Percentiles rank a stretch among this genome's conserved stretches.
Conservation (phyloP, 2,888 invertebrate genomes). For the Cerceris ruficornis region DNA sequence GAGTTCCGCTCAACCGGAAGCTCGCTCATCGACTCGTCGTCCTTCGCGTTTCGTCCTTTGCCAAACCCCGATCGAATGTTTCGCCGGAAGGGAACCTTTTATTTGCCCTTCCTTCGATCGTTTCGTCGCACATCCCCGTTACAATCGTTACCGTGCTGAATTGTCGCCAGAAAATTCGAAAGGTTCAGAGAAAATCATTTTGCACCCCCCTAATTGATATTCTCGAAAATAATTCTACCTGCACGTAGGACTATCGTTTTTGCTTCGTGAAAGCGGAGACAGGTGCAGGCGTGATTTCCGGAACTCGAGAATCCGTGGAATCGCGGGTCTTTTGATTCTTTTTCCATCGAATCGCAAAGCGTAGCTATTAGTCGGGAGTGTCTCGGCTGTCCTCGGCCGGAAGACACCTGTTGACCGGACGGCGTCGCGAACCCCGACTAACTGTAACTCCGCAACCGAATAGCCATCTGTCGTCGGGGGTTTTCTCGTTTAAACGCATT, state of each 20-base stretch:
- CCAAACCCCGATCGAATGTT: not conserved
- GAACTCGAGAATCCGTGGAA: not conserved
- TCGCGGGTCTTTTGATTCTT: not conserved
- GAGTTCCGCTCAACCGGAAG: slow-evolving; percentile 8
- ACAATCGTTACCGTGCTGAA: no score
- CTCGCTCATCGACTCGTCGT: not conserved
- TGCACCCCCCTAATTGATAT: no score
- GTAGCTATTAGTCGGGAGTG: slow-evolving; percentile 14
- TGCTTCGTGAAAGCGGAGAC: no score
- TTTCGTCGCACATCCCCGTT: no score
- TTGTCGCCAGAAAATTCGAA: no score
- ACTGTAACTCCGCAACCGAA: slow-evolving; percentile 72
- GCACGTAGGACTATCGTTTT: no score
- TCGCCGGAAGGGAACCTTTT: no score
- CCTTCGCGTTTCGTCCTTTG: not conserved
- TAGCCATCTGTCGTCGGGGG: slow-evolving; percentile 69
- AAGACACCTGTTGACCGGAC: slow-evolving; percentile 78
- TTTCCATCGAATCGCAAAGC: not conserved
- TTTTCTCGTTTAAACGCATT: slow-evolving; percentile 46
- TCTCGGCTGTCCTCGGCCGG: slow-evolving; percentile 59
- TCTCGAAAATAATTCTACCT: no score
- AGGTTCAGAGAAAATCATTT: no score
- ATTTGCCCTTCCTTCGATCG: no score
- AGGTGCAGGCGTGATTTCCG: no score
- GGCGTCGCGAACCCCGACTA: slow-evolving; percentile 50